Conservation (phyloP, 2,113 vertebrate genomes). For the Cynoglossus semilaevis region DNA sequence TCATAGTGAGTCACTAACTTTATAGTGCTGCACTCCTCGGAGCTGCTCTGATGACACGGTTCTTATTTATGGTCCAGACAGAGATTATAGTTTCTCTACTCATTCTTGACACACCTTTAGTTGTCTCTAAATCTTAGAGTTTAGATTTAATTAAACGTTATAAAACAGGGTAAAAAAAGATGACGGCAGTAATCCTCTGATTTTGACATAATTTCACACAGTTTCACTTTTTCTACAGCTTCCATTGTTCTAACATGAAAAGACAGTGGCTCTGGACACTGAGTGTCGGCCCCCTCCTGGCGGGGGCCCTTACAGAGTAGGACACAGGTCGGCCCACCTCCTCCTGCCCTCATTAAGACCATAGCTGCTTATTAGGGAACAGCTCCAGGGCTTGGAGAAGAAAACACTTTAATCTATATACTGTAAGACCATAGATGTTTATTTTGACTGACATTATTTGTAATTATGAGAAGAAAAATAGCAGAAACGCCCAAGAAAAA, state of each 20-base stretch:
- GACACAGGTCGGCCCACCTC: conserved; percentile 54
- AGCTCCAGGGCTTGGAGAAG: conserved; percentile 46
- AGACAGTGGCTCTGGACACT: conserved; percentile 30
- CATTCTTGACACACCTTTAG: no score
- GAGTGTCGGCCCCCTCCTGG: conserved; percentile 34
- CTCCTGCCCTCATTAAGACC: conserved; percentile 62
- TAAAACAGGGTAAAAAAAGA: neutral
- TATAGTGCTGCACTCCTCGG: no score
- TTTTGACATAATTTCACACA: conserved; percentile 4
- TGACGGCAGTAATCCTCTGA: neutral
- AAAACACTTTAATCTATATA: conserved; percentile 53
- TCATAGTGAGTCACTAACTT: no score
- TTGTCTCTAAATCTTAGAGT: no score
- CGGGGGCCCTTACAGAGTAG: conserved; percentile 43
- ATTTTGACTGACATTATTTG: conserved; percentile 46
- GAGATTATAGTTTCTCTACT: no score
- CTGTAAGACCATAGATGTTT: conserved; percentile 48
- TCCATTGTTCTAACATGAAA: conserved; percentile 22
- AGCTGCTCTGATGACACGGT: no score
- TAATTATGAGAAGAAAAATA: neutral
- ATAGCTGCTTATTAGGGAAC: conserved; percentile 60
- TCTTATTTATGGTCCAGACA: no score
- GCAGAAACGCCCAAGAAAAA: neutral
- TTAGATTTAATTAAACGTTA: no score
- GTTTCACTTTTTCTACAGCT: conserved; percentile 29